A percentile compares a stretch with the other conserved stretches of the same genome.
Evolutionary conservation across 1,140 invertebrate genomes (phyloP).

Genomic region (Drosophila tani): DNA sequence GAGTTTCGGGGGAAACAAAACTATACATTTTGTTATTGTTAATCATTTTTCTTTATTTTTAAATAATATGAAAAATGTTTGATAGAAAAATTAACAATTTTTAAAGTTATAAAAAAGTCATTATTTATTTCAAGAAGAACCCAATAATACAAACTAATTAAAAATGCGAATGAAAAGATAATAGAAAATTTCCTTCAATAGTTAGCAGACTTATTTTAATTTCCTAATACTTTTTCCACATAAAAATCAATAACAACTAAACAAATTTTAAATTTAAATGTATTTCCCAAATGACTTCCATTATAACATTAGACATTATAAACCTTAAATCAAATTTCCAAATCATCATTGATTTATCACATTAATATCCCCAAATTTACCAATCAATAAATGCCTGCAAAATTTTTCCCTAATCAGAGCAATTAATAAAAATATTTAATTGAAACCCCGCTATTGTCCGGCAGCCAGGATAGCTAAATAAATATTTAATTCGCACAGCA

Average conservation of each 20-base stretch:
- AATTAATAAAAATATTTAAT: conserved; percentile 35
- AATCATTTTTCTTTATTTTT: no score
- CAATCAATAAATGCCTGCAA: conserved; percentile 11
- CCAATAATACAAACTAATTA: no score
- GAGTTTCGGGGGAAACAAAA: not conserved
- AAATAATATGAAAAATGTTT: no score
- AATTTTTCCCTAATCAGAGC: conserved; percentile 10
- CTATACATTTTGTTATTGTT: not conserved
- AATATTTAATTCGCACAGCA: conserved; percentile 51
- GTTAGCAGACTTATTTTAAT: accelerated
- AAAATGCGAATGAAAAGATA: not conserved
- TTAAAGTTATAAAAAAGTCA: no score
- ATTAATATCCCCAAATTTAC: not conserved
- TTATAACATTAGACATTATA: no score
- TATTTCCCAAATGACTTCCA: not conserved
- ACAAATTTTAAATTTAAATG: not conserved
- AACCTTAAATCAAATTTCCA: not conserved
- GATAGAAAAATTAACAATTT: no score
- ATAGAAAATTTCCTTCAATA: not conserved
- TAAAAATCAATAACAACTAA: not conserved
- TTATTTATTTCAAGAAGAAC: no score
- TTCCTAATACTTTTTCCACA: not conserved
- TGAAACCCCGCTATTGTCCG: conserved; percentile 16
- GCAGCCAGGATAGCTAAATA: conserved; percentile 8
- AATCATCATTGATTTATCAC: conserved; percentile 2